Evolutionary conservation across 2,113 vertebrate species (phyloP), one percentile per base, ranked within the genome.

Genomic region (Sinocyclocheilus anshuiensis): DNA sequence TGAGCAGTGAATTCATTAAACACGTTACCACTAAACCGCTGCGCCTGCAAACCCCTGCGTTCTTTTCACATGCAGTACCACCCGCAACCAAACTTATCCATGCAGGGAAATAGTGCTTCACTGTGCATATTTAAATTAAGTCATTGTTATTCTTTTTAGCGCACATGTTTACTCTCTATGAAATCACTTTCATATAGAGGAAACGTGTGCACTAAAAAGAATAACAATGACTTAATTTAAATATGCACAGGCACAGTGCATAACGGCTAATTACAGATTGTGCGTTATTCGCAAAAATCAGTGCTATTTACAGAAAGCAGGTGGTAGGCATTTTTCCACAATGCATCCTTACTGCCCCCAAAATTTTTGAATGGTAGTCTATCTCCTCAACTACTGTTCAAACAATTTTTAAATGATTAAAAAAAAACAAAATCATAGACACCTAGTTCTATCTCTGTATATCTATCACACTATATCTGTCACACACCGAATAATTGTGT

Each of bases 251-350:
- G 18, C 71, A 72, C 33, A 45, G 11, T 9, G 45, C 45, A 48
- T 42, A 13, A 53, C 1, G 4, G 22, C 42, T 76, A 24, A 24
- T 76, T n/a, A n/a, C 42, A 50, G 39, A 26, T 48, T 15, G 42
- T 76, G 45, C 11, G n/a, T 77, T 50, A 48, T 76, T 50, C 6
- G 26, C 39, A 48, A 77, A 75, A 77, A 77, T 24, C n/a, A 9
- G 45, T 77, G n/a, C 74, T 48, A 76, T 50, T 18, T 76, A 76
- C 74, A 76, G 13, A 75, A 45, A 76, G 39, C n/a, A 26, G 45
- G 74, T 48, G n/a, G n/a, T 39, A 39, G 39, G 2, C 39, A 7
- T 39, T 39, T 39, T 39, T 39, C 39, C 7, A 6, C 39, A 7
- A 39, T 7, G 39, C 39, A 39, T 39, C 39, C 39, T 39, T 39